phyloP scores from a whole-genome alignment of 2,113 vertebrate species.

The Muntiacus reevesi region DNA sequence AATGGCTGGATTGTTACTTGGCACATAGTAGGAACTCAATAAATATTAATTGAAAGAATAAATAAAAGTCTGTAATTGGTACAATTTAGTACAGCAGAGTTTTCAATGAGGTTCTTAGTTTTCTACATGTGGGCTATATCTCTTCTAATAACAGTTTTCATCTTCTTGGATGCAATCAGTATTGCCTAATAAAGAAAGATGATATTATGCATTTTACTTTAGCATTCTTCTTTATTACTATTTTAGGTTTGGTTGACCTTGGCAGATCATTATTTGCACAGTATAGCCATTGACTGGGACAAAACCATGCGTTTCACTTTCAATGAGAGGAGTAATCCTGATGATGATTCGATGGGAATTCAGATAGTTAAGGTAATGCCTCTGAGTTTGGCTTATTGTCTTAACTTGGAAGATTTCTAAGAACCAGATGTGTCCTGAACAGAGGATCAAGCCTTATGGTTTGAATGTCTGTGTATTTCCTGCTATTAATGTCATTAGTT shows the following conservation, averaged over 20 bases:
- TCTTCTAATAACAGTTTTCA: not conserved
- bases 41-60: not conserved
- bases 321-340: conserved; percentile 98
- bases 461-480: not conserved
- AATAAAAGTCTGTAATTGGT: not conserved
- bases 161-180: not conserved
- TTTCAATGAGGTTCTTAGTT: not conserved
- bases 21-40: not conserved
- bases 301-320: conserved; percentile 98
- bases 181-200: conserved; percentile 1
- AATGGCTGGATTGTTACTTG: not conserved
- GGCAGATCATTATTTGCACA: conserved; percentile 96
- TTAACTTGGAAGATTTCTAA: not conserved
- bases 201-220: not conserved
- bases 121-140: not conserved
- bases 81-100: not conserved
- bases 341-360: conserved; percentile 97
- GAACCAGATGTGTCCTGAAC: not conserved
- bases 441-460: not conserved
- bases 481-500: not conserved
- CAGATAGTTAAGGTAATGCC: conserved; percentile 96
- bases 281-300: conserved; percentile 98
- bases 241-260: conserved; percentile 96
- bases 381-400: not conserved
- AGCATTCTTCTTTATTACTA: not conserved